Conservation (phyloP, 2,113 vertebrate genomes). For the Xenopus laevis region DNA sequence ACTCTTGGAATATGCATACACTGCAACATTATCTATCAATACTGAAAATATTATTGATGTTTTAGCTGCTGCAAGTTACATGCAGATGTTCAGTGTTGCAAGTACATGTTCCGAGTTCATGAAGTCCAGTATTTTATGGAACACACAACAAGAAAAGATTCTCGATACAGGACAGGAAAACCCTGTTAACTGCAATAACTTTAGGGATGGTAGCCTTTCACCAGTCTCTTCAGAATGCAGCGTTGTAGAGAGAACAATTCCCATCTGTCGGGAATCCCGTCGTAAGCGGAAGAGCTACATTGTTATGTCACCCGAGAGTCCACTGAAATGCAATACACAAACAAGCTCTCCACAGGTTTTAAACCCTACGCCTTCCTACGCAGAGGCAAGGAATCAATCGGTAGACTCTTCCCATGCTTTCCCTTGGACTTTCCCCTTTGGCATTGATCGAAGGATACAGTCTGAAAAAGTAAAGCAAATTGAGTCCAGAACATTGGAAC, state of each 20-base stretch:
- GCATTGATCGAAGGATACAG: constrained; percentile 87
- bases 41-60: constrained; percentile 98
- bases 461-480: constrained; percentile 87
- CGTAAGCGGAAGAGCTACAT: constrained; percentile 93
- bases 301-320: constrained; percentile 88
- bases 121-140: constrained; percentile 98
- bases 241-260: constrained; percentile 87
- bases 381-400: constrained; percentile 80
- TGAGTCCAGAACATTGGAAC: constrained; percentile 85
- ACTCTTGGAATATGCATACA: constrained; percentile 95
- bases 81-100: constrained; percentile 98
- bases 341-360: constrained; percentile 88
- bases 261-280: constrained; percentile 86
- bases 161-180: constrained; percentile 82
- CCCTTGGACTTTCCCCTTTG: constrained; percentile 96
- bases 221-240: constrained; percentile 96
- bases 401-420: constrained; percentile 94
- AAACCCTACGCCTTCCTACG: constrained; percentile 86
- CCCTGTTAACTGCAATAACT: constrained; percentile 77
- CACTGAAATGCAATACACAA: constrained; percentile 84
- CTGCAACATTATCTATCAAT: constrained; percentile 92
- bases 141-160: constrained; percentile 76
- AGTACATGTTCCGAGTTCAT: constrained; percentile 98
- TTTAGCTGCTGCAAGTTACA: constrained; percentile 94
- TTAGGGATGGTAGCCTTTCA: constrained; percentile 88